Evolutionary conservation across 1,140 invertebrate genomes (phyloP).

Genomic region (Maconellicoccus hirsutus): DNA sequence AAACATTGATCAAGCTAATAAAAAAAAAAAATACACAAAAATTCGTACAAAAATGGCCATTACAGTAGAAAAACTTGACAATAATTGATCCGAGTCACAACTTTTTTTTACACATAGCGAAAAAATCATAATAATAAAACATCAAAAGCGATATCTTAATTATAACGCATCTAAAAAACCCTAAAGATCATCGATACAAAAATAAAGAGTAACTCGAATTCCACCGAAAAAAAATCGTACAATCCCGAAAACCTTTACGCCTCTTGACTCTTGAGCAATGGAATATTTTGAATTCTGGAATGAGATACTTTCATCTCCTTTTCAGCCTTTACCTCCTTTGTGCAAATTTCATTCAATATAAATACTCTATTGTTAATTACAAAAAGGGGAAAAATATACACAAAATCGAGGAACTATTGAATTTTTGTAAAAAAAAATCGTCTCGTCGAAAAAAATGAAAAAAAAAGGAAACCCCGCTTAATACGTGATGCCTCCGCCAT

Average conservation of each 20-base stretch:
- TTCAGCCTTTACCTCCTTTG: not conserved
- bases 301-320: not conserved
- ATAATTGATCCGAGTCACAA: constrained; percentile 3
- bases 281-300: not conserved
- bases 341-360: too few species aligned
- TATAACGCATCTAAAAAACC: too few species aligned
- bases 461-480: too few species aligned
- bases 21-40: not conserved
- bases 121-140: not conserved
- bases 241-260: too few species aligned
- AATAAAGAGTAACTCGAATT: too few species aligned
- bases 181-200: too few species aligned
- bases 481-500: too few species aligned
- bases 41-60: not conserved
- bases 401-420: not conserved
- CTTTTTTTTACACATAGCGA: not conserved
- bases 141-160: not conserved
- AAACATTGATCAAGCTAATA: not conserved
- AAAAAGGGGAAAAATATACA: too few species aligned
- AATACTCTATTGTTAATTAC: too few species aligned
- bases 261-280: not conserved
- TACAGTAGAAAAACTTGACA: not conserved
- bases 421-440: too few species aligned
- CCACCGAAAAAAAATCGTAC: too few species aligned
- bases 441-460: too few species aligned